phyloP scores from a whole-genome alignment of 2,797 vertebrate species.

The Hybognathus amarus region DNA sequence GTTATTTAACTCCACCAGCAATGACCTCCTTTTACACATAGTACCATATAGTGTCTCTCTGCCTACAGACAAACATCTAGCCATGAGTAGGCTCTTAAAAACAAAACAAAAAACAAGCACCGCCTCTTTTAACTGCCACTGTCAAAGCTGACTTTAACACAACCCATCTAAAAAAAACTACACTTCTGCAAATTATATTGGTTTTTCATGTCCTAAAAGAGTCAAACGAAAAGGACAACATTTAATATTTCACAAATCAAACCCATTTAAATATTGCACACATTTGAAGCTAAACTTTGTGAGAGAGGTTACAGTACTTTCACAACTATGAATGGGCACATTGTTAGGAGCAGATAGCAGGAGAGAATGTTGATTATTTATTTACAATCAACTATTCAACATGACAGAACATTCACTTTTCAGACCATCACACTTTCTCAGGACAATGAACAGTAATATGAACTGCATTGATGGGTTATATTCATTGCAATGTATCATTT shows the following conservation, averaged over 20 bases:
- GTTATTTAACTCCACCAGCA: slow-evolving; percentile 17
- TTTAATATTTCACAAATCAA: slow-evolving; percentile 4
- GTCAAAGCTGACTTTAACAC: background rate
- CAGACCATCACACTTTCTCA: background rate
- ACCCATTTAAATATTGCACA: slow-evolving; percentile 44
- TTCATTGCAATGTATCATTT: no score
- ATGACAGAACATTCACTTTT: background rate
- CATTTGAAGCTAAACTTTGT: slow-evolving; percentile 19
- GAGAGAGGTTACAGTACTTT: slow-evolving; percentile 54
- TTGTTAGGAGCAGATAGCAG: slow-evolving; percentile 42
- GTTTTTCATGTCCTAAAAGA: background rate
- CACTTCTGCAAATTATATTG: background rate
- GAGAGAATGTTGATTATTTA: slow-evolving; percentile 51
- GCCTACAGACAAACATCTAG: slow-evolving; percentile 6
- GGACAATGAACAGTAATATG: background rate
- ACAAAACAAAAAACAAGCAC: background rate
- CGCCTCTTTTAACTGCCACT: background rate
- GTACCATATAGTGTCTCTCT: background rate
- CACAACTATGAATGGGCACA: slow-evolving; percentile 43
- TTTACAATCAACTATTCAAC: slow-evolving; percentile 5
- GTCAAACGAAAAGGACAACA: background rate
- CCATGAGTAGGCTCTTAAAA: slow-evolving; percentile 12
- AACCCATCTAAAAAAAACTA: background rate
- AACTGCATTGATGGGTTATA: background rate
- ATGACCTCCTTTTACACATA: slow-evolving; percentile 10